A percentile compares a stretch with the other conserved stretches of the same genome.
phyloP scores from a whole-genome alignment of 2,888 invertebrate species.

The Argyresthia albistria region DNA sequence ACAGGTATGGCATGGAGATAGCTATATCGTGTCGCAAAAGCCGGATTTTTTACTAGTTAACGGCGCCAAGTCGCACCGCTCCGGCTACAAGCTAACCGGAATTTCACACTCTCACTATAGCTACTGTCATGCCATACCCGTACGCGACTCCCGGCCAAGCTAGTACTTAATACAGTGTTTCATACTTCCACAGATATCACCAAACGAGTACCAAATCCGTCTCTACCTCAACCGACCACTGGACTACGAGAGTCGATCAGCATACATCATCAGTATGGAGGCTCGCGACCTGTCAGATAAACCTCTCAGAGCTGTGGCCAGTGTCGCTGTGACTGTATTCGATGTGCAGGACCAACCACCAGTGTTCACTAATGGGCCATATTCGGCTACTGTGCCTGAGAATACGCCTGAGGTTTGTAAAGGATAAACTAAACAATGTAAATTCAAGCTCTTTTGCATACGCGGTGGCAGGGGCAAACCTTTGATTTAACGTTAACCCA shows the following conservation, averaged over 20 bases:
- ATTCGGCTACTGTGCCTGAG: slow-evolving; percentile 83
- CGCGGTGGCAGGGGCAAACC: too few relatives aligned
- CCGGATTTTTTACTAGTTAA: too few relatives aligned
- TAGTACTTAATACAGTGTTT: not conserved
- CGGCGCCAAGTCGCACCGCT: too few relatives aligned
- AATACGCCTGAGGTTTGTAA: slow-evolving; percentile 74
- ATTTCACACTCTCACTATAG: too few relatives aligned
- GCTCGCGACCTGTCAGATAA: slow-evolving; percentile 78
- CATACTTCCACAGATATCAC: slow-evolving; percentile 59
- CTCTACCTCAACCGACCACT: slow-evolving; percentile 77
- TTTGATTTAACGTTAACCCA: too few relatives aligned
- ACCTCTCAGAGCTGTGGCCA: slow-evolving; percentile 77
- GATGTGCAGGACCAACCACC: slow-evolving; percentile 91
- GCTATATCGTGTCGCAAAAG: too few relatives aligned
- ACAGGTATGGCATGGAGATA: too few relatives aligned
- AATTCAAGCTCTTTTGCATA: too few relatives aligned
- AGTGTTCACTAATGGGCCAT: slow-evolving; percentile 84
- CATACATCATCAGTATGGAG: slow-evolving; percentile 78
- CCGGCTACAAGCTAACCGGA: too few relatives aligned
- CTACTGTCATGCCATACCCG: too few relatives aligned
- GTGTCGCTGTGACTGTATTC: slow-evolving; percentile 80
- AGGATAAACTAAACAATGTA: too few relatives aligned
- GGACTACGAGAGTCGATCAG: slow-evolving; percentile 84
- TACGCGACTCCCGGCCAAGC: not conserved
- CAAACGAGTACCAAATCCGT: slow-evolving; percentile 80